Percentiles rank a stretch among this genome's conserved stretches.
Conservation (phyloP, 2,888 invertebrate species). For the Meandrusa payeni region DNA sequence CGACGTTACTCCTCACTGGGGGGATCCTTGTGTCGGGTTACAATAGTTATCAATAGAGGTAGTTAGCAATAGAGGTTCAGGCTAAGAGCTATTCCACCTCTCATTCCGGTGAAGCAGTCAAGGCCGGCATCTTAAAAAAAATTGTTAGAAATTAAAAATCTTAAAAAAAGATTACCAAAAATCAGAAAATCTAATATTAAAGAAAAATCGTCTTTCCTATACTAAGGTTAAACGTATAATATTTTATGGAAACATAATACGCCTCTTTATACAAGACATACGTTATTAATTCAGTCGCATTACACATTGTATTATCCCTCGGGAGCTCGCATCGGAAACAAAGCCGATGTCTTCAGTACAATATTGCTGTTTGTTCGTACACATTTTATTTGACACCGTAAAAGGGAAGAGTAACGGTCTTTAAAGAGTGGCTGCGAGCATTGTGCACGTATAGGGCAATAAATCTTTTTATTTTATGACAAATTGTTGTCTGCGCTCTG, state of each 20-base stretch:
- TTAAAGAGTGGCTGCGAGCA: constrained; percentile 62
- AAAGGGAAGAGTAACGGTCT: constrained; percentile 73
- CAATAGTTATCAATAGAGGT: too few species aligned
- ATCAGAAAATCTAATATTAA: too few species aligned
- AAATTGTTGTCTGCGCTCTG: constrained; percentile 68
- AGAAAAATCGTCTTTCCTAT: neutral
- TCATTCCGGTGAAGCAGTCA: too few species aligned
- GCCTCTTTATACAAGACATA: neutral
- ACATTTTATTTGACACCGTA: constrained; percentile 73
- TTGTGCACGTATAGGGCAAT: constrained; percentile 60
- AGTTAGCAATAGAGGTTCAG: too few species aligned
- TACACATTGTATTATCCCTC: constrained; percentile 25
- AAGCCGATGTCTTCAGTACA: constrained; percentile 61
- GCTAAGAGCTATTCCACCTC: too few species aligned
- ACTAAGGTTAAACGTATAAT: too few species aligned
- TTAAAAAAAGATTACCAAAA: too few species aligned
- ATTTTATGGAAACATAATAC: too few species aligned
- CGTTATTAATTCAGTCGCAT: constrained; percentile 4
- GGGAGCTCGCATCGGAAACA: constrained; percentile 42
- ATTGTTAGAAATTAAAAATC: too few species aligned
- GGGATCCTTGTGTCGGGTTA: too few species aligned
- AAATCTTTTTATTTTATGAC: constrained; percentile 81
- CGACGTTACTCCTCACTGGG: too few species aligned
- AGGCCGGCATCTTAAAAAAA: too few species aligned
- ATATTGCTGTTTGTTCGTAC: constrained; percentile 68